Base-by-base conservation (phyloP, 2,113 vertebrate genomes). In the Neotoma lepida region DNA sequence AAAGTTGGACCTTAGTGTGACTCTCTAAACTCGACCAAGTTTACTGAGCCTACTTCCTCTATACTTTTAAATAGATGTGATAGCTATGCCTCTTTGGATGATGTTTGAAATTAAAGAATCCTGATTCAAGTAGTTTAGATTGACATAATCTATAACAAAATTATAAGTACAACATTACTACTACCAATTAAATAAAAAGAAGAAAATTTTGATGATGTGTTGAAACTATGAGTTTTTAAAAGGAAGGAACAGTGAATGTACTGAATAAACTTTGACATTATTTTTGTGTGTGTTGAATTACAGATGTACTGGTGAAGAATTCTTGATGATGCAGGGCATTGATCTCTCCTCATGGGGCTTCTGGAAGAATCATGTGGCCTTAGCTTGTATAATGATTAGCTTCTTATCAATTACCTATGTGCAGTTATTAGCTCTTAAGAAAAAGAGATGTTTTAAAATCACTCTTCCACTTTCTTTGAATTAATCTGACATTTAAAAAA, bases 301-400 rank as follows among this genome's bases (percentile, higher is more conserved):
- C 51, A 99, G 99, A 24, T 94, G 98, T 26, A 97, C 97, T 0
- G 99, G 99, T 2, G 98, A 99, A n/a, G 88, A 97, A 0, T 98
- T 98, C n/a, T 97, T 99, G 97, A 0, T 0, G 1, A 74, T 26
- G 0, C 99, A 99, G 97, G 99, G 99, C 1, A 98, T 99, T 0
- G 98, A 99, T 0, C 64, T 33, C 0, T 98, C 98, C 3, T 0
- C 44, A 1, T 99, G 99, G 99, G 99, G 99, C 2, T 94, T 99
- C n/a, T 99, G 99, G 99, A 98, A 98, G 98, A 99, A 99, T 87
- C 98, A 99, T 3, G 0, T 99, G 85, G 99, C 99, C 33, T 95
- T 99, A 26, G 63, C 74, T 33, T 96, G 98, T 97, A 99, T 99
- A 99, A 98, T 92, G 1, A 0, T 98, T 8, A 98, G 98, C 70